Conservation (phyloP, 1,140 invertebrate genomes). For the Thalassaphorura encarpata region DNA sequence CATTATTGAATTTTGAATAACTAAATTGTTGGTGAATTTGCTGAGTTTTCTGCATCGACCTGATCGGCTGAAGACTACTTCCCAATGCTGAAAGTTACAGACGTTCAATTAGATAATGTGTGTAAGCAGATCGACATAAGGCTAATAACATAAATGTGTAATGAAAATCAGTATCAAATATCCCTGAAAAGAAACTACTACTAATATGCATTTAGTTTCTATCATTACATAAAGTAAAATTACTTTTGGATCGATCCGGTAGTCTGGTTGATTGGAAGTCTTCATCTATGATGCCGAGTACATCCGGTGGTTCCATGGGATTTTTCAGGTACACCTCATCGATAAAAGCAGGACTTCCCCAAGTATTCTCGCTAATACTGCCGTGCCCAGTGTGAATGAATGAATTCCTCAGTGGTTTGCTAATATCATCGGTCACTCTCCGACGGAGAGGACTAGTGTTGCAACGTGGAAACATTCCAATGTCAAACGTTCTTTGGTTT, state of each 20-base stretch:
- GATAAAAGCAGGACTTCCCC: slow-evolving; percentile 73
- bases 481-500: slow-evolving; percentile 76
- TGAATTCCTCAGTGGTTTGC: slow-evolving; percentile 67
- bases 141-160: too few relatives aligned
- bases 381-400: slow-evolving; percentile 74
- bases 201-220: too few relatives aligned
- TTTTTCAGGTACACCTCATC: slow-evolving; percentile 71
- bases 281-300: slow-evolving; percentile 45
- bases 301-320: slow-evolving; percentile 70
- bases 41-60: slow-evolving; percentile 32
- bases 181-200: too few relatives aligned
- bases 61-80: slow-evolving; percentile 39
- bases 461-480: slow-evolving; percentile 59
- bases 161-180: too few relatives aligned
- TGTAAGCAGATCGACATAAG: slow-evolving; percentile 33
- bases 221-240: too few relatives aligned
- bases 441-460: slow-evolving; percentile 56
- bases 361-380: slow-evolving; percentile 63
- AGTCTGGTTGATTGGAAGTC: slow-evolving; percentile 33
- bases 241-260: slow-evolving; percentile 36
- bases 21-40: slow-evolving; percentile 37
- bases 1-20: slow-evolving; percentile 42
- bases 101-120: slow-evolving; percentile 39
- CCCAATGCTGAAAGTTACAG: too few relatives aligned
- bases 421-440: slow-evolving; percentile 58